A percentile compares a stretch with the other conserved stretches of the same genome.
Evolutionary conservation across 2,797 vertebrate genomes (phyloP).

Genomic region (Fistularia commersonii): DNA sequence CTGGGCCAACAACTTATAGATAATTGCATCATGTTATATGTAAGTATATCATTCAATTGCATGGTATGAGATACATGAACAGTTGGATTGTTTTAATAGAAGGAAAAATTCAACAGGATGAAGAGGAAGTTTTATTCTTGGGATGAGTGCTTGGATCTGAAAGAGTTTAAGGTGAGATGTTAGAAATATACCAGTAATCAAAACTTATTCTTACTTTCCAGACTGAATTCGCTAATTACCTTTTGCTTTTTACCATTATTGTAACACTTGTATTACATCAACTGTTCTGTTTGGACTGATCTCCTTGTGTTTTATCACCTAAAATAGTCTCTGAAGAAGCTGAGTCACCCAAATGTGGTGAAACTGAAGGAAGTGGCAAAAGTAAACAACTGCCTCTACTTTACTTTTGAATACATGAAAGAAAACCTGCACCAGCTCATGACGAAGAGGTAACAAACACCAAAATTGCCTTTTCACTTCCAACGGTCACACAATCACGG

Average conservation of each 20-base stretch:
- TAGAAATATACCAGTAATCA: background rate
- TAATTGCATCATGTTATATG: too few species aligned
- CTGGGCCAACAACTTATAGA: too few species aligned
- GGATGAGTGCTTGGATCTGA: conserved; percentile 94
- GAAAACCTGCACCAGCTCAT: conserved; percentile 96
- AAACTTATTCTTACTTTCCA: too few species aligned
- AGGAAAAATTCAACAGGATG: conserved; percentile 76
- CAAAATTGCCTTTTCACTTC: conserved; percentile 2
- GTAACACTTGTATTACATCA: too few species aligned
- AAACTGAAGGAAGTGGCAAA: conserved; percentile 93
- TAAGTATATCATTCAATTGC: too few species aligned
- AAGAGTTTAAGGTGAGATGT: conserved; percentile 90
- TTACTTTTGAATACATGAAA: conserved; percentile 97
- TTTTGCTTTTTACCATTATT: too few species aligned
- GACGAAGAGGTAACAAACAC: conserved; percentile 83
- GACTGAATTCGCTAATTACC: too few species aligned
- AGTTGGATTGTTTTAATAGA: background rate
- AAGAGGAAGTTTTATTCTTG: conserved; percentile 97
- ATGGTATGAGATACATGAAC: background rate
- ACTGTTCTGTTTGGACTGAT: background rate
- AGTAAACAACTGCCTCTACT: conserved; percentile 93
- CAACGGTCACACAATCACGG: background rate
- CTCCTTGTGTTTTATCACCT: background rate
- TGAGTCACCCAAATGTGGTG: conserved; percentile 92
- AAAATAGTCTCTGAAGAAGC: conserved; percentile 89